Base-by-base conservation (phyloP, 2,888 invertebrate species). In the Dolomedes plantarius region DNA sequence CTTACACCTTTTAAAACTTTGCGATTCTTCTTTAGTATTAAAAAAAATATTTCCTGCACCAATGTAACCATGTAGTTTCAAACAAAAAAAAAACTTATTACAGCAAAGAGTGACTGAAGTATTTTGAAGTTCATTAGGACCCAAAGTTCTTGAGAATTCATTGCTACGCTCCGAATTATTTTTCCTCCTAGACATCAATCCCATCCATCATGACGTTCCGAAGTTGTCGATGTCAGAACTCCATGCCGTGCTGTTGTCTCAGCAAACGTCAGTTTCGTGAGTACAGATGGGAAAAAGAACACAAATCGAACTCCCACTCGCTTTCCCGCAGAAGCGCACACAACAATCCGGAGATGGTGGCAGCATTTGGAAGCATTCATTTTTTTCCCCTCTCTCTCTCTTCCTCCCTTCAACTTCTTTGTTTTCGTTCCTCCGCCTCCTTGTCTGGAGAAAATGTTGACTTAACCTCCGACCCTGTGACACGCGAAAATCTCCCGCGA, bases 401-500 rank as follows among this genome's bases (percentile, higher is more conserved):
- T 9, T 19, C 13, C 27, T 27, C 28, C 62, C 5, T 31, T 36
- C 36, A 9, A n/a, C 29, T n/a, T 65, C 29, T 65, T 65, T 65
- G 65, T 65, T 31, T 29, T 65, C n/a, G 7, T 29, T 29, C 31
- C 65, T 29, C 29, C 29, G 0, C 50, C 74, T 11, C 28, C 36
- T 50, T 62, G 62, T 41, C 68, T 39, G 64, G 56, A 62, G 32
- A 56, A 75, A 81, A 82, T 69, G 82, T 82, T 82, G 68, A 71
- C 82, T 62, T 64, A 82, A 82, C 82, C 75, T 75, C 16, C 50
- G 75, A 82, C 82, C 82, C 23, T 73, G 32, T 62, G 68, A 29
- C 62, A 41, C 13, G 69, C 75, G 75, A 82, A 68, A 29, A 41
- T 74, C 67, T 46, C 50, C 56, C 56, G 71, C 7, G n/a, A 71